Evolutionary conservation across 2,113 vertebrate species (phyloP).

Genomic region (Leptocoma aspasia): DNA sequence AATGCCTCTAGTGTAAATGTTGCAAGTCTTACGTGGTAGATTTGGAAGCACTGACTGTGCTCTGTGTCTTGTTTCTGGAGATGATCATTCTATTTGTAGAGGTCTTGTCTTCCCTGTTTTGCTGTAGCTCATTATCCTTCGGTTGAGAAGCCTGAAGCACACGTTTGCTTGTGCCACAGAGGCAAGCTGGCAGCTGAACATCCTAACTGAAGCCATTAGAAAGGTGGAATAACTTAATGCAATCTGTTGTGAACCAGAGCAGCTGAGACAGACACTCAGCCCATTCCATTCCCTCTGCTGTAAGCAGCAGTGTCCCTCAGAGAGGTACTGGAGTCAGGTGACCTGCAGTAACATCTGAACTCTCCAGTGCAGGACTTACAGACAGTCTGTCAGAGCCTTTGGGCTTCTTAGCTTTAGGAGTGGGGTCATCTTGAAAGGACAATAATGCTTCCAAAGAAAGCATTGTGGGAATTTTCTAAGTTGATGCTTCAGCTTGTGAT

Average conservation of each 20-base stretch:
- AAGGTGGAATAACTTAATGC: background rate
- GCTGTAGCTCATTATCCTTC: background rate
- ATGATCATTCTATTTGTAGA: background rate
- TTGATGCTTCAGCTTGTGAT: background rate
- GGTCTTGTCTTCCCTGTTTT: background rate
- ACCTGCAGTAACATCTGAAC: background rate
- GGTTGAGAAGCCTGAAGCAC: background rate
- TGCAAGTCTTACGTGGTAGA: background rate
- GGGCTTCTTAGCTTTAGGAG: background rate
- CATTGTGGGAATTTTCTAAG: background rate
- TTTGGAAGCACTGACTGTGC: background rate
- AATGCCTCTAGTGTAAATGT: background rate
- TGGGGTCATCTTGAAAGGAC: background rate
- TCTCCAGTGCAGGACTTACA: background rate
- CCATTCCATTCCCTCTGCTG: background rate
- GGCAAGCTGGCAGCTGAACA: background rate
- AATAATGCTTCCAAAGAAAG: background rate
- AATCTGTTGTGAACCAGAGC: background rate
- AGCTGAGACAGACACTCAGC: background rate
- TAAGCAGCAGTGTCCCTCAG: background rate
- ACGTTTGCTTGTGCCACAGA: background rate
- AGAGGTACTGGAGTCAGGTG: background rate
- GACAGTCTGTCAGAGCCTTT: background rate
- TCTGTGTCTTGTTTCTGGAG: background rate
- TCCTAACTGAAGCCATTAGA: background rate